Percentiles rank a stretch among this genome's conserved stretches.
Conservation (phyloP, 2,888 invertebrate genomes). For the Aproaerema taeniolella region DNA sequence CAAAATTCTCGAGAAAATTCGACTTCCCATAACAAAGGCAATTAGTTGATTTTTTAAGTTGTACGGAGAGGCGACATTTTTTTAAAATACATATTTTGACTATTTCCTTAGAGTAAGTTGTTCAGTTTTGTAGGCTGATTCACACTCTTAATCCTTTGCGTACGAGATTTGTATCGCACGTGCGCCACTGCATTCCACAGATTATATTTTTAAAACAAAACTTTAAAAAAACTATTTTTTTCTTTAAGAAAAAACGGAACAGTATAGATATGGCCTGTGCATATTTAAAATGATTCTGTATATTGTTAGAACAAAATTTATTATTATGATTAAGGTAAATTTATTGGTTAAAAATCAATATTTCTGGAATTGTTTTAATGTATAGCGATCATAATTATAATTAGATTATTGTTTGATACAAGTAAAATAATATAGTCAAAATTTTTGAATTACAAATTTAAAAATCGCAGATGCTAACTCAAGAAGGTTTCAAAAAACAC, state of each 20-base stretch:
- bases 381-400: neutral
- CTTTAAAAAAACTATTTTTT: constrained; percentile 17
- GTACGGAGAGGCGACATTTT: too few relatives aligned
- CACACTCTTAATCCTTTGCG: too few relatives aligned
- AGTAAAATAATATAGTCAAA: constrained; percentile 15
- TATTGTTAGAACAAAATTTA: constrained; percentile 33
- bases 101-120: too few relatives aligned
- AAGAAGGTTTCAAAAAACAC: too few relatives aligned
- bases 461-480: too few relatives aligned
- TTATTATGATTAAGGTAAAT: constrained; percentile 25
- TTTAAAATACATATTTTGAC: too few relatives aligned
- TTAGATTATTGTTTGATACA: constrained; percentile 7
- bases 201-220: constrained; percentile 40
- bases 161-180: too few relatives aligned
- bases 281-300: constrained; percentile 20
- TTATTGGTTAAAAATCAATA: constrained; percentile 46
- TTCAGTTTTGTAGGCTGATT: too few relatives aligned
- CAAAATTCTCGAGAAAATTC: too few relatives aligned
- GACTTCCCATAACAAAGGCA: too few relatives aligned
- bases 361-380: constrained; percentile 38
- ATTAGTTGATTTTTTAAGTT: too few relatives aligned
- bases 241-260: constrained; percentile 32
- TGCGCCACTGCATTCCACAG: constrained; percentile 62
- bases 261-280: constrained; percentile 22
- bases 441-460: too few relatives aligned